phyloP scores from a whole-genome alignment of 2,113 vertebrate genomes.

The Solea solea region DNA sequence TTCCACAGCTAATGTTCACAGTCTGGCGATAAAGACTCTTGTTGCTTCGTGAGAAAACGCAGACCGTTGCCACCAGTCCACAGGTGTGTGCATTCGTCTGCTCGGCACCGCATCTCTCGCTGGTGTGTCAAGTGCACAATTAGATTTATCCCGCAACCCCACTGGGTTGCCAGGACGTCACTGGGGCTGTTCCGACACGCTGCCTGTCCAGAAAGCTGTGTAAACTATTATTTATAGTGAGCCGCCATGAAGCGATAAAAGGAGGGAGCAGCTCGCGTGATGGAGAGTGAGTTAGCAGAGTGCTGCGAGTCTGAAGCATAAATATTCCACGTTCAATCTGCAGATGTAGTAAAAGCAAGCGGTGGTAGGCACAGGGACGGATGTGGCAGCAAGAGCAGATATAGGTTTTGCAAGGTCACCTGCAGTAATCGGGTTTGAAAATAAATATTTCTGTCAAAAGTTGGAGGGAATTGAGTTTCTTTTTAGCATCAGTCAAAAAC shows the following conservation, averaged over 20 bases:
- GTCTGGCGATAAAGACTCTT: conserved; percentile 50
- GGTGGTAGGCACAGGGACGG: background rate
- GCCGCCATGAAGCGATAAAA: conserved; percentile 13
- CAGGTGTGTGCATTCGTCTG: background rate
- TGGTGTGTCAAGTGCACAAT: conserved; percentile 43
- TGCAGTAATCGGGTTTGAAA: background rate
- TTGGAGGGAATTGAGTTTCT: too few relatives aligned
- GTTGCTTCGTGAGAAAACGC: conserved; percentile 28
- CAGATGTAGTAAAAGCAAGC: conserved; percentile 5
- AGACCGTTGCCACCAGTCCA: background rate
- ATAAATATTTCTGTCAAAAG: too few relatives aligned
- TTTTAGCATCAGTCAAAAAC: too few relatives aligned
- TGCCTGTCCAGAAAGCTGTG: conserved; percentile 47
- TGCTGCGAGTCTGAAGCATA: conserved; percentile 29
- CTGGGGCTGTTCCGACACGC: conserved; percentile 26
- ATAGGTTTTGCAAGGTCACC: background rate
- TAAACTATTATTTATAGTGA: conserved; percentile 55
- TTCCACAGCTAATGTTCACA: conserved; percentile 67
- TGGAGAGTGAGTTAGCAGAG: conserved; percentile 18
- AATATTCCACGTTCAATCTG: conserved; percentile 23
- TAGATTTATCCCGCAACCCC: conserved; percentile 40
- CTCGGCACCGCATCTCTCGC: conserved; percentile 32
- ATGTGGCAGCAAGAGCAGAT: background rate
- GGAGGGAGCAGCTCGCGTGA: conserved; percentile 39
- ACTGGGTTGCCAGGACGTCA: conserved; percentile 27